Percentiles rank a stretch among this genome's conserved stretches.
Conservation (phyloP, 2,888 invertebrate genomes). For the Helleia helle region DNA sequence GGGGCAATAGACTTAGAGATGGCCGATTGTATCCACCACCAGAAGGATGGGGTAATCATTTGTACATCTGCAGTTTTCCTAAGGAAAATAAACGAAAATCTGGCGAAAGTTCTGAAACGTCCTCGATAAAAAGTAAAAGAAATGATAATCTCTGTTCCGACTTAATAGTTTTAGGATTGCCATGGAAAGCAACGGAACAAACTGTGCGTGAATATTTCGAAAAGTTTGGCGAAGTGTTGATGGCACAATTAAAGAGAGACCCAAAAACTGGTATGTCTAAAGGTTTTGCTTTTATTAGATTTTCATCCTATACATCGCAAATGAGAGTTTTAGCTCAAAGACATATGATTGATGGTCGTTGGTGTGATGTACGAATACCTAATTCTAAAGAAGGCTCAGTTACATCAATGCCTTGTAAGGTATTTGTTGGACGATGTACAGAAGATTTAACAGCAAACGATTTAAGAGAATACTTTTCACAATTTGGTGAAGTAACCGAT, state of each 20-base stretch:
- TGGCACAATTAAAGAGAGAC: conserved; percentile 98
- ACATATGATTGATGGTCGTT: conserved; percentile 97
- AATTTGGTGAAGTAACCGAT: conserved; percentile 88
- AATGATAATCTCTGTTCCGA: conserved; percentile 97
- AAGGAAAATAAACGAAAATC: conserved; percentile 96
- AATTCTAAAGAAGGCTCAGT: conserved; percentile 90
- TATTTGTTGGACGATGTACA: conserved; percentile 89
- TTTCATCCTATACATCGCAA: conserved; percentile 95
- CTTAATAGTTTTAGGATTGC: conserved; percentile 97
- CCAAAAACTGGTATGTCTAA: conserved; percentile 94
- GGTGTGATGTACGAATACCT: conserved; percentile 99
- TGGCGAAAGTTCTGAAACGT: conserved; percentile 89
- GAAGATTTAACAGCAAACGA: conserved; percentile 87
- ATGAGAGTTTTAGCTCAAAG: conserved; percentile 93
- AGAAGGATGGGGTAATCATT: conserved; percentile 87
- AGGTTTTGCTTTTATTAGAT: conserved; percentile 98
- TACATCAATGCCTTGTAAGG: conserved; percentile 84
- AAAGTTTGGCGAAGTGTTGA: conserved; percentile 96
- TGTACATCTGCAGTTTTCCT: conserved; percentile 88
- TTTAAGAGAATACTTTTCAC: conserved; percentile 84
- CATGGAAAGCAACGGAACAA: conserved; percentile 98
- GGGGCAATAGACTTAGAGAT: conserved; percentile 93
- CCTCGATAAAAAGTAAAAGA: conserved; percentile 92
- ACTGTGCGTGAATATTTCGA: conserved; percentile 97
- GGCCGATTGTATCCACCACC: conserved; percentile 92